These are phyloP conservation scores for Stramonita haemastoma DNA, from an alignment of 2,888 invertebrate genomes.

Conservation along the genomic window DNA sequence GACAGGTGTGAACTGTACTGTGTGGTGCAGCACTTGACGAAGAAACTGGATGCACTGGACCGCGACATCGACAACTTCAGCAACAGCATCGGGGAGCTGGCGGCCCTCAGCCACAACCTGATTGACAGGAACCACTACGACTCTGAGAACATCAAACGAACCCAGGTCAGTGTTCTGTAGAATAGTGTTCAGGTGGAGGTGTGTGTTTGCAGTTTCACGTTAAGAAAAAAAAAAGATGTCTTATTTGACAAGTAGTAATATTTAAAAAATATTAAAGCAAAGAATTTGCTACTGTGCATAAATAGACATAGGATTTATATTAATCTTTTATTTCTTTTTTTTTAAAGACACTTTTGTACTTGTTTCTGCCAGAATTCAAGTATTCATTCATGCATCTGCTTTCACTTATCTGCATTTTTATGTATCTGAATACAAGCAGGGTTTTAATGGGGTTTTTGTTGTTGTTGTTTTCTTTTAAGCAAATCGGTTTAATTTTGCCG, in stretches of 20 bases:
- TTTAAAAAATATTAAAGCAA: neutral
- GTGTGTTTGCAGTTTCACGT: neutral
- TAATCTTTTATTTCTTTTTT: too few species aligned
- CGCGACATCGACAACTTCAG: conserved; percentile 90
- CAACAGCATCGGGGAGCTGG: conserved; percentile 84
- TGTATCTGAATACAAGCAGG: too few species aligned
- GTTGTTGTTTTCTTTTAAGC: too few species aligned
- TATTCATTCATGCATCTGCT: too few species aligned
- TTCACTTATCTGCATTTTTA: too few species aligned
- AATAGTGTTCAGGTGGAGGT: neutral
- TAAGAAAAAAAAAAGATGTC: neutral
- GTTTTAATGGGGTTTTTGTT: too few species aligned
- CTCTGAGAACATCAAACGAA: conserved; percentile 83
- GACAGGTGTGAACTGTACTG: too few species aligned
- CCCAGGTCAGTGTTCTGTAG: conserved; percentile 78
- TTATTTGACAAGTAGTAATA: neutral
- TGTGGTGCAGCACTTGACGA: conserved; percentile 80
- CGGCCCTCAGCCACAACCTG: conserved; percentile 83
- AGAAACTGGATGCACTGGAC: conserved; percentile 89
- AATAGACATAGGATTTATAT: too few species aligned
- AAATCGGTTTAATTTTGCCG: too few species aligned
- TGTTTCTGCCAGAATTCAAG: too few species aligned
- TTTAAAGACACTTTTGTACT: too few species aligned
- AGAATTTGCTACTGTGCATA: too few species aligned
- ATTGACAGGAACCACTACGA: conserved; percentile 88